These are phyloP conservation scores for Sminthurinus signatus DNA, from an alignment of 1,140 invertebrate species.

Conservation along the genomic window DNA sequence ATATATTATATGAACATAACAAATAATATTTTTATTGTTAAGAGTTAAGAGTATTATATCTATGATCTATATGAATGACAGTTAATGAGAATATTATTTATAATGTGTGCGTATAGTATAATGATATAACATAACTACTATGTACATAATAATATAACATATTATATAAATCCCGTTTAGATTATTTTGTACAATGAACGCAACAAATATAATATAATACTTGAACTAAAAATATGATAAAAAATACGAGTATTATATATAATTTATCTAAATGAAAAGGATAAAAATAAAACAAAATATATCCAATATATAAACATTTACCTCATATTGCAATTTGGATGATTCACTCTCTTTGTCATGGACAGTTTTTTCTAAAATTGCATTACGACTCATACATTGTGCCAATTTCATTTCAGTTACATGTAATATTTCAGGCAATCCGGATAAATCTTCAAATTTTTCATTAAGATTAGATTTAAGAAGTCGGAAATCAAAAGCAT, in stretches of 20 bases:
- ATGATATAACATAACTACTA: too few species aligned
- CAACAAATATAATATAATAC: too few species aligned
- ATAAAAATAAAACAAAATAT: too few species aligned
- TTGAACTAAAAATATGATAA: too few species aligned
- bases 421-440: slow-evolving; percentile 3
- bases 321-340: background rate
- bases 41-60: background rate
- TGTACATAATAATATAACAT: background rate
- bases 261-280: too few species aligned
- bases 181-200: too few species aligned
- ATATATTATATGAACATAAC: too few species aligned
- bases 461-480: slow-evolving; percentile 6
- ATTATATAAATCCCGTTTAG: too few species aligned
- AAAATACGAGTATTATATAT: too few species aligned
- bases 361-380: background rate
- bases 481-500: background rate
- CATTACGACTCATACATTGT: slow-evolving; percentile 2
- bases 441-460: background rate
- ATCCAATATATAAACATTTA: background rate
- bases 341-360: slow-evolving; percentile 8
- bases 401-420: slow-evolving; percentile 10
- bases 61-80: background rate
- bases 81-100: too few species aligned
- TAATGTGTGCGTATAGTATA: too few species aligned
- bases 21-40: background rate